Conservation (phyloP, 2,888 invertebrate genomes). For the Phoenoteleia sp. region DNA sequence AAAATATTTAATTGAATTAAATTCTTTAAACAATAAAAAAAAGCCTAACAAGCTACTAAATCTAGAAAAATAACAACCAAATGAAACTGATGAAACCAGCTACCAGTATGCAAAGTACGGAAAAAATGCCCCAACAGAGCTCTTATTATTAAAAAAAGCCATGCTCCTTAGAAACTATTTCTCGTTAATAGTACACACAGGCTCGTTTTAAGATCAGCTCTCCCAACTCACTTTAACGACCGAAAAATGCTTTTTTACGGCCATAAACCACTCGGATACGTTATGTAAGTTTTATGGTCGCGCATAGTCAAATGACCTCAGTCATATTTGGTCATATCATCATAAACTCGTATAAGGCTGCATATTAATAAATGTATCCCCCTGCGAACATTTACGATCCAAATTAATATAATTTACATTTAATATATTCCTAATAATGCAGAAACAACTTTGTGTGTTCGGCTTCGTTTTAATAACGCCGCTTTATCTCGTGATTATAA, state of each 20-base stretch:
- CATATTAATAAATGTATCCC: slow-evolving; percentile 20
- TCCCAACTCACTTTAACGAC: slow-evolving; percentile 40
- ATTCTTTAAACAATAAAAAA: too few species aligned
- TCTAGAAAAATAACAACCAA: too few species aligned
- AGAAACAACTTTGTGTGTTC: too few species aligned
- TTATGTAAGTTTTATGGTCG: slow-evolving; percentile 47
- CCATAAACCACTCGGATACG: slow-evolving; percentile 42
- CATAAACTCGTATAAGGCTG: slow-evolving; percentile 18
- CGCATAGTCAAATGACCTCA: slow-evolving; percentile 29
- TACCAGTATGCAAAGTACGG: neutral
- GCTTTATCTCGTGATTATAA: too few species aligned
- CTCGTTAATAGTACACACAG: slow-evolving; percentile 14
- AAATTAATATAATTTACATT: slow-evolving; percentile 34
- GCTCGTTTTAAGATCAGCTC: slow-evolving; percentile 33
- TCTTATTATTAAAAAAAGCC: too few species aligned
- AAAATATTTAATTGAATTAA: too few species aligned
- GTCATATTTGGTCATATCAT: slow-evolving; percentile 38
- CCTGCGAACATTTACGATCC: slow-evolving; percentile 3
- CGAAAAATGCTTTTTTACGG: slow-evolving; percentile 38
- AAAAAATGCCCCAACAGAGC: too few species aligned
- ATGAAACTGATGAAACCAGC: neutral
- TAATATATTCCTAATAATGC: slow-evolving; percentile 6
- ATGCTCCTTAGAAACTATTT: slow-evolving; percentile 25
- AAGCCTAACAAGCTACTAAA: too few species aligned
- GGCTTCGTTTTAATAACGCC: too few species aligned